Base-by-base conservation (phyloP, 2,888 invertebrate species). In the Oeneis ivallda region DNA sequence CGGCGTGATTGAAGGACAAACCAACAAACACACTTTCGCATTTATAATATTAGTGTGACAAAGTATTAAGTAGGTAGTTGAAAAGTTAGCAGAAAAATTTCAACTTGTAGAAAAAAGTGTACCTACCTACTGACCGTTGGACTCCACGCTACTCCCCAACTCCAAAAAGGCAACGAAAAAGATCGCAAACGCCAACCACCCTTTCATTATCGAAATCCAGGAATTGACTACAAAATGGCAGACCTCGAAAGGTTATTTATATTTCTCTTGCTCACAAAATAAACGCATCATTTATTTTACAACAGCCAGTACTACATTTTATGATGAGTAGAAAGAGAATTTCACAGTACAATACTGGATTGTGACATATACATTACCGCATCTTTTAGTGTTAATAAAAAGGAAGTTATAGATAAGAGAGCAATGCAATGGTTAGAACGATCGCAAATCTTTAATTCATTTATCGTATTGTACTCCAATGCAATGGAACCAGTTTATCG, bases 201-300 rank as follows among this genome's bases (percentile, higher is more conserved):
- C 19, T 26, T 43, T 57, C 57, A 57, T 57, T 5, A n/a, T 57
- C 8, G n/a, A n/a, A 43, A 43, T 26, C 2, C 56, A 43, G 19
- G 41, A 57, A 26, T 7, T 15, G 8, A 57, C 43, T 57, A 26
- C 41, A 11, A 43, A 43, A 26, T 6, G 2, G 39, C 8, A 9
- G 10, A 57, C 26, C 13, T n/a, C 8, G 19, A 43, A 26, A 43
- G 8, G 13, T n/a, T 43, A 43, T 57, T 57, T 57, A 57, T 57
- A n/a, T 34, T 34, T 15, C 9, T 2, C 41, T 26, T 43, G 13
- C 34, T 10, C 50, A 13, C 13, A 32, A 39, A 37, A n/a, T n/a
- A n/a, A n/a, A 11, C 41, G 13, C 56, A 41, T 19, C 7, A 41
- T 56, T 56, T 52, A 7, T 47, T 17, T 47, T 15, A 17, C 7